A percentile compares a stretch with the other conserved stretches of the same genome.
Conservation (phyloP, 2,888 invertebrate genomes). For the Vesta saturnalis region DNA sequence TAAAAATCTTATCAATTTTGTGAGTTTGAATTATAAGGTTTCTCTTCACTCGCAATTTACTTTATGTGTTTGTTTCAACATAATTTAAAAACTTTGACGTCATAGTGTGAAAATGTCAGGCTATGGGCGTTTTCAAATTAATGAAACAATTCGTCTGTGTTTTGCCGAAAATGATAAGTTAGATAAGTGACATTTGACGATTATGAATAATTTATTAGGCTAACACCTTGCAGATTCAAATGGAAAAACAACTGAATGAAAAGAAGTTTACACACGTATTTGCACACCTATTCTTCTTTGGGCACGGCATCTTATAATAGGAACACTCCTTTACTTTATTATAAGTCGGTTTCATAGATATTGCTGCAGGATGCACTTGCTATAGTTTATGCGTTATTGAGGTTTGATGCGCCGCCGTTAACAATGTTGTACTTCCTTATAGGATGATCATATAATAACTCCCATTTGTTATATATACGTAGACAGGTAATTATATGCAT, state of each 20-base stretch:
- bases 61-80: too few relatives aligned
- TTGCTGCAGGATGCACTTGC: conserved; percentile 34
- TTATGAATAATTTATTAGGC: conserved; percentile 22
- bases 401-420: conserved; percentile 24
- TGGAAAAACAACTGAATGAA: conserved; percentile 24
- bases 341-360: conserved; percentile 31
- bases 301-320: conserved; percentile 40
- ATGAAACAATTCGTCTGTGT: too few relatives aligned
- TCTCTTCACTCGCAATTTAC: too few relatives aligned
- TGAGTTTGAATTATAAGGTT: too few relatives aligned
- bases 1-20: neutral
- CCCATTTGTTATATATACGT: conserved; percentile 1
- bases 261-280: conserved; percentile 43
- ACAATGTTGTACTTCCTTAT: conserved; percentile 31
- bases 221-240: conserved; percentile 29
- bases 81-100: too few relatives aligned
- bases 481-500: conserved; percentile 8
- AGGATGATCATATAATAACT: conserved; percentile 17
- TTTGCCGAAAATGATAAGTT: too few relatives aligned
- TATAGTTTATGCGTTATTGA: conserved; percentile 30
- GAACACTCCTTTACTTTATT: conserved; percentile 41
- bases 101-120: conserved; percentile 1
- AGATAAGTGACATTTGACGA: conserved; percentile 20
- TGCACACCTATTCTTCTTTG: conserved; percentile 41
- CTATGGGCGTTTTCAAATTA: neutral